These are phyloP conservation scores for Helicoverpa zea DNA, from an alignment of 1,140 invertebrate species.

Conservation along the genomic window DNA sequence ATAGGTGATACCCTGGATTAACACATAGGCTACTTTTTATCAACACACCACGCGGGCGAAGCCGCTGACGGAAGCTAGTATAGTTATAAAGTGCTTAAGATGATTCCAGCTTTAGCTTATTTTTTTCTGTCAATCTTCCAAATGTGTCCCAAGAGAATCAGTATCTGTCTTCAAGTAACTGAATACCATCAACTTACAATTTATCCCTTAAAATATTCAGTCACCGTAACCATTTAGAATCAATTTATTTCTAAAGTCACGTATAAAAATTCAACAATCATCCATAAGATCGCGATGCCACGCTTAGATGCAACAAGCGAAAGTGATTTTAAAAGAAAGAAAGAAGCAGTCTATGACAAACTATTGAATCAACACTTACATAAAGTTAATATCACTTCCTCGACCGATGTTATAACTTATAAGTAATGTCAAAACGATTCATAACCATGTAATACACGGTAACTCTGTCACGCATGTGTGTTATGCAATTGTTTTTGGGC, in stretches of 20 bases:
- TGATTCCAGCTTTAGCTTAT: no score
- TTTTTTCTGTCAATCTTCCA: no score
- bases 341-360: background rate
- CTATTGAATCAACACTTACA: constrained; percentile 2
- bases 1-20: no score
- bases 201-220: no score
- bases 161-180: no score
- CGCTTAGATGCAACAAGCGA: background rate
- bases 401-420: background rate
- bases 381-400: background rate
- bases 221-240: no score
- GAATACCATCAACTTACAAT: no score
- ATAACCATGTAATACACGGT: constrained; percentile 22
- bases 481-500: background rate
- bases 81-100: no score
- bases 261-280: background rate
- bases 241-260: background rate
- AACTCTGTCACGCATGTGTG: background rate
- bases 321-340: background rate
- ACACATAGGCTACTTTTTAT: no score
- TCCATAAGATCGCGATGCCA: background rate
- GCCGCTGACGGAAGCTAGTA: no score
- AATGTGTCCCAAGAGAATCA: no score
- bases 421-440: constrained; percentile 4
- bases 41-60: no score